Evolutionary conservation across 1,140 invertebrate genomes (phyloP), one percentile per base, ranked within the genome.

Genomic region (Dendrolimus kikuchii): DNA sequence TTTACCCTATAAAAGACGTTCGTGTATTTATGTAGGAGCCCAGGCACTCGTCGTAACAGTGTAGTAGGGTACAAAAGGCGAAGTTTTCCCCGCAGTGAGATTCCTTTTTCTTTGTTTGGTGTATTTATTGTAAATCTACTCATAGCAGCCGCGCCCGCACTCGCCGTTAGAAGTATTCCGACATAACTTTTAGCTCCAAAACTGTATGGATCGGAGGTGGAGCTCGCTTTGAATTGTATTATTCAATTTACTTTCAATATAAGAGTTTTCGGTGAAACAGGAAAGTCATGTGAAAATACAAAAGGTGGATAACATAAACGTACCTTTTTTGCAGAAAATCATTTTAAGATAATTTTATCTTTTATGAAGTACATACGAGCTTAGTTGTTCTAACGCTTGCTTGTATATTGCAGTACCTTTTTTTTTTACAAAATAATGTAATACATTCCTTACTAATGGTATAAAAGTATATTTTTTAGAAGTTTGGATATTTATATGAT

Each of bases 121-220:
- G 81, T 86, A 86, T 86, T 86, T 82, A 86, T 86, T 83, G 80
- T 83, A 83, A 82, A 86, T 83, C 74, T 79, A 81, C 82, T 86
- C 80, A 83, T 86, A 81, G 79, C 77, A 59, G 68, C 70, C 66
- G 62, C 57, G 59, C 66, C 60, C 67, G 23, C 23, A 23, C 23
- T 23, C 23, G 23, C 71, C 72, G 73, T 74, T 80, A 72, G 72
- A 83, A 81, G 81, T 81, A 79, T 81, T 81, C 65, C 74, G 64
- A 81, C 77, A 85, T 85, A 82, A 85, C 79, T 85, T 82, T 74
- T 73, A 69, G 69, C 69, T 74, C 64, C 57, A 74, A 66, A 66
- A 72, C 71, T 66, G 60, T 55, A 53, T 63, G 61, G 58, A 59
- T 54, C 46, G 23, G 23, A 23, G 23, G 23, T 23, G 23, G 23